phyloP scores from a whole-genome alignment of 2,797 vertebrate genomes.

The Protosalanx chinensis region DNA sequence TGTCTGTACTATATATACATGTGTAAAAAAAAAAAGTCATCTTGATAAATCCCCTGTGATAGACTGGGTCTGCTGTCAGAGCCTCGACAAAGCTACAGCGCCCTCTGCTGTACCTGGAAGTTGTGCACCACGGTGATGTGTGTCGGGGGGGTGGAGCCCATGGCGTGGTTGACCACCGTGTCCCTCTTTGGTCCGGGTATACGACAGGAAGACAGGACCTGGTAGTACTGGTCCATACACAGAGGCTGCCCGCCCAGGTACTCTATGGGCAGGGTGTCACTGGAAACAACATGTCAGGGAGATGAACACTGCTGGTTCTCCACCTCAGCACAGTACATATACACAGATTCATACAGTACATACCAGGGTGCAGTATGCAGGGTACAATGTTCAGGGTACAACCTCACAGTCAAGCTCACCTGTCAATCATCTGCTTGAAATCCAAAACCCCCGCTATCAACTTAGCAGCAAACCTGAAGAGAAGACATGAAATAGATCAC shows the following conservation, averaged over 20 bases:
- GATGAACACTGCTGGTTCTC: not conserved
- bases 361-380: not conserved
- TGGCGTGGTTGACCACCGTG: slow-evolving; percentile 78
- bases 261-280: slow-evolving; percentile 87
- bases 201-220: slow-evolving; percentile 92
- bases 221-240: slow-evolving; percentile 98
- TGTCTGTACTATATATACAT: too few species aligned
- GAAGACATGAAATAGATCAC: slow-evolving; percentile 10
- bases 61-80: too few species aligned
- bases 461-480: slow-evolving; percentile 89
- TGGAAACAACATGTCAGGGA: slow-evolving; percentile 44
- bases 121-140: slow-evolving; percentile 97
- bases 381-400: not conserved
- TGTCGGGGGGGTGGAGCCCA: slow-evolving; percentile 73
- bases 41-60: too few species aligned
- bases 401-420: slow-evolving; percentile 69
- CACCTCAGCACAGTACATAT: not conserved
- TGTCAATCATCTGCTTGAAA: slow-evolving; percentile 95
- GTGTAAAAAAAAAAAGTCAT: too few species aligned
- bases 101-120: slow-evolving; percentile 82
- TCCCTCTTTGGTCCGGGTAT: slow-evolving; percentile 91
- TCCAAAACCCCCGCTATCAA: slow-evolving; percentile 92
- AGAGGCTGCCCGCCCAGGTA: slow-evolving; percentile 86
- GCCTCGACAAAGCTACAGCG: not conserved
- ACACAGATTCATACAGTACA: too few species aligned